Percentiles rank a stretch among this genome's conserved stretches.
These are phyloP conservation scores for Emydoidea blandingii DNA, from an alignment of 2,797 vertebrate species.

Conservation along the genomic window DNA sequence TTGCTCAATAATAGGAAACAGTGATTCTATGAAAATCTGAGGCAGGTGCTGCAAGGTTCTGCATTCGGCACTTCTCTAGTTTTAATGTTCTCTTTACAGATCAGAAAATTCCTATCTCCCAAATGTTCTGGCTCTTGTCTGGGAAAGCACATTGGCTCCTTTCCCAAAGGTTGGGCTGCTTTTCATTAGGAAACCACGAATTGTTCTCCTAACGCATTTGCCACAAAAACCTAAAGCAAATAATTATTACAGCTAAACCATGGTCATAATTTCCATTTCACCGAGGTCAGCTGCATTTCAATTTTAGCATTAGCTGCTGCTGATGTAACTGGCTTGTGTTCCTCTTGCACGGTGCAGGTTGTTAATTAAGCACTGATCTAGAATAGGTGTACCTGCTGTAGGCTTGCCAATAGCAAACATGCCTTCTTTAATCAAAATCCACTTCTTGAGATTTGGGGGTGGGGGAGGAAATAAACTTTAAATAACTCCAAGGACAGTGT, in stretches of 20 bases:
- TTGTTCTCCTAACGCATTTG: background rate
- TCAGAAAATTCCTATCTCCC: background rate
- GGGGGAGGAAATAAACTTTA: conserved; percentile 62
- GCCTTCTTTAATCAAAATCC: conserved; percentile 56
- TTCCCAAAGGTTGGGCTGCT: background rate
- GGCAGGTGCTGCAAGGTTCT: background rate
- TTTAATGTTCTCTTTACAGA: background rate
- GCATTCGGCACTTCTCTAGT: background rate
- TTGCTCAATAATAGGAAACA: background rate
- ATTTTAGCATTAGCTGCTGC: conserved; percentile 52
- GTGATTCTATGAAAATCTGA: background rate
- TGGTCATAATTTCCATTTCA: conserved; percentile 58
- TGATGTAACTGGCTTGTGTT: conserved; percentile 48
- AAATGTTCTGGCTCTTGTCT: background rate
- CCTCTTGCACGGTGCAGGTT: conserved; percentile 43
- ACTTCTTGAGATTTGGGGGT: background rate
- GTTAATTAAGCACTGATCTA: conserved; percentile 60
- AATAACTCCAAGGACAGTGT: background rate
- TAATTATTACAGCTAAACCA: conserved; percentile 52
- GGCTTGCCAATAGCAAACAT: conserved; percentile 20
- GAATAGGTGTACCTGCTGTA: conserved; percentile 25
- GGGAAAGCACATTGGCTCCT: background rate
- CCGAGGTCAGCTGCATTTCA: conserved; percentile 41
- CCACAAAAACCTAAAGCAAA: conserved; percentile 62
- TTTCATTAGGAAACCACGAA: background rate